phyloP scores from a whole-genome alignment of 1,140 invertebrate species.

The Drosophila cardini region DNA sequence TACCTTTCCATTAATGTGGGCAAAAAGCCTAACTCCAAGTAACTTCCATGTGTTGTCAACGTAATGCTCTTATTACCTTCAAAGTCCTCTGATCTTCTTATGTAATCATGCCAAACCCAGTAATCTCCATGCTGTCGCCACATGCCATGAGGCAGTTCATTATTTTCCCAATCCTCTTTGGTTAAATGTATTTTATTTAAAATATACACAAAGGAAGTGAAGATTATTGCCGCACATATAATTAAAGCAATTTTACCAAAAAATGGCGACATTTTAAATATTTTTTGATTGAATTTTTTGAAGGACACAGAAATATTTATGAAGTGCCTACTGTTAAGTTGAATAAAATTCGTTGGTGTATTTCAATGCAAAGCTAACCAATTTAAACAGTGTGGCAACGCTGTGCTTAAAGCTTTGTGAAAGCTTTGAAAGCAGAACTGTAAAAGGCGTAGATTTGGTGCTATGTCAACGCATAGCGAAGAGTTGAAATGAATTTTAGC shows the following conservation, averaged over 20 bases:
- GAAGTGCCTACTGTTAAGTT: background rate
- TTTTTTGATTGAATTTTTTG: background rate
- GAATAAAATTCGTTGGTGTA: too few relatives aligned
- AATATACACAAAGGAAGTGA: background rate
- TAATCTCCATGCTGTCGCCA: constrained; percentile 44
- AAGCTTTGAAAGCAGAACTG: too few relatives aligned
- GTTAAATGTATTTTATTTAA: background rate
- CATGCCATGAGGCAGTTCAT: background rate
- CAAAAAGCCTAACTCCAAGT: constrained; percentile 32
- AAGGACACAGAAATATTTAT: background rate
- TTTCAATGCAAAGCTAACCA: too few relatives aligned
- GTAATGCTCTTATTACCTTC: constrained; percentile 43
- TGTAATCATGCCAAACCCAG: constrained; percentile 50
- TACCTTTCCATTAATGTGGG: constrained; percentile 28
- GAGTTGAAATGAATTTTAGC: too few relatives aligned
- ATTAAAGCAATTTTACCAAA: constrained; percentile 20
- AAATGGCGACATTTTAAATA: constrained; percentile 33
- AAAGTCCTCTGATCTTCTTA: constrained; percentile 5
- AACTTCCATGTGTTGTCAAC: constrained; percentile 42
- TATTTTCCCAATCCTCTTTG: background rate
- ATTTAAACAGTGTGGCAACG: too few relatives aligned
- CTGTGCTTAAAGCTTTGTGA: too few relatives aligned
- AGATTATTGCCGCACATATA: background rate
- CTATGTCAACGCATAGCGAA: too few relatives aligned
- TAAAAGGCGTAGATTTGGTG: too few relatives aligned